These are phyloP conservation scores for Diplodus puntazzo DNA, from an alignment of 2,797 vertebrate genomes.

Conservation along the genomic window DNA sequence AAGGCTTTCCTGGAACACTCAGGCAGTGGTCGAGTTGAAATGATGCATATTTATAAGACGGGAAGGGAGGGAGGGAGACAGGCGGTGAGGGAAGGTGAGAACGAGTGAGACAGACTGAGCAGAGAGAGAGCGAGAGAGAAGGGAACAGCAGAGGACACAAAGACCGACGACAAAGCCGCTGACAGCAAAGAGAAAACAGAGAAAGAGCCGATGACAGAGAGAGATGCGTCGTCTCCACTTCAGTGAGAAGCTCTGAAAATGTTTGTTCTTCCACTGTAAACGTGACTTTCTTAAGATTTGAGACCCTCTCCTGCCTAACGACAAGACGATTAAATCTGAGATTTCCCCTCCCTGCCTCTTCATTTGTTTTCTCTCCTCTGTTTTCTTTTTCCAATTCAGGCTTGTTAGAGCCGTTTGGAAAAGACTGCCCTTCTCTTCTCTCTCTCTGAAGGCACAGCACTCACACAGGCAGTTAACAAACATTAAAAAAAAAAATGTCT, in stretches of 20 bases:
- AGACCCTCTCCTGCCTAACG: conserved; percentile 74
- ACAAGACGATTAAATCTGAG: conserved; percentile 81
- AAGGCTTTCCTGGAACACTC: conserved; percentile 62
- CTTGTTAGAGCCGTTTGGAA: conserved; percentile 24
- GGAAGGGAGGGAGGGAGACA: conserved; percentile 31
- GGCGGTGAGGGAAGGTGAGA: conserved; percentile 47
- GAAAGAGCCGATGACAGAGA: conserved; percentile 40
- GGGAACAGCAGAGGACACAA: conserved; percentile 45
- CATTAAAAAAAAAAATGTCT: conserved; percentile 48
- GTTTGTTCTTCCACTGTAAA: conserved; percentile 34
- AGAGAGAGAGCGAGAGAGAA: background rate
- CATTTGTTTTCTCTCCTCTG: conserved; percentile 30
- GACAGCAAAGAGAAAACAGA: conserved; percentile 39
- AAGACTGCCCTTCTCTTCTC: conserved; percentile 9
- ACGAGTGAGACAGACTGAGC: conserved; percentile 7
- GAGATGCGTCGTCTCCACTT: conserved; percentile 22
- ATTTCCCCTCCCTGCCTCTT: conserved; percentile 26
- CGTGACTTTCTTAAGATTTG: conserved; percentile 84
- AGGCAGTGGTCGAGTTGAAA: conserved; percentile 43
- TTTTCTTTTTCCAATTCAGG: conserved; percentile 20
- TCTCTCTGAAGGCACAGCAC: background rate
- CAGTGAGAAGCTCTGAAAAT: conserved; percentile 28
- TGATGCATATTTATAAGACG: conserved; percentile 72
- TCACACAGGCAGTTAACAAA: conserved; percentile 55
- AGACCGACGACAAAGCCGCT: conserved; percentile 37